A percentile compares a stretch with the other conserved stretches of the same genome.
Evolutionary conservation across 2,113 vertebrate genomes (phyloP).

Genomic region (Anguilla rostrata): DNA sequence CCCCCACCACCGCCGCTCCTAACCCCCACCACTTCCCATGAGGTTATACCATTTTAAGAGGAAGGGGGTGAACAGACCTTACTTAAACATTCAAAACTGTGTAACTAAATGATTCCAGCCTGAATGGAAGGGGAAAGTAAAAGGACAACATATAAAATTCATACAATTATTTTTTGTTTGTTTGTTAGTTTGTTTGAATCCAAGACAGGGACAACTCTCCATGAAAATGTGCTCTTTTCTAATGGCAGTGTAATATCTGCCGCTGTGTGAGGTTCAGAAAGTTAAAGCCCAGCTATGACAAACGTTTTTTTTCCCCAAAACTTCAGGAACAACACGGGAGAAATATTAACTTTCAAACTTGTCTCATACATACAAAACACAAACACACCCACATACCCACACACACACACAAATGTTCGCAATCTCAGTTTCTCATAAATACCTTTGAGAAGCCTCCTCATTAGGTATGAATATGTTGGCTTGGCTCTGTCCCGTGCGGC

Average conservation of each 20-base stretch:
- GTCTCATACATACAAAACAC: not conserved
- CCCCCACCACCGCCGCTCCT: not conserved
- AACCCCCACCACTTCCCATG: not conserved
- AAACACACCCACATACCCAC: not conserved
- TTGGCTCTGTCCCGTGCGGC: not conserved
- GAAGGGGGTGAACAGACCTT: not conserved
- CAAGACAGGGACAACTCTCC: not conserved
- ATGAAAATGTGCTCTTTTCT: too few species aligned
- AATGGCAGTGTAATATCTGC: too few species aligned
- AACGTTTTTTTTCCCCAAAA: too few species aligned
- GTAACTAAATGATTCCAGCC: not conserved
- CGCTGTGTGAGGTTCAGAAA: too few species aligned
- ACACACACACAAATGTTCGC: not conserved
- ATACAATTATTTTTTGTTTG: not conserved
- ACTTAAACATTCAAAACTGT: not conserved
- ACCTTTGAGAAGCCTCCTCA: constrained; percentile 1
- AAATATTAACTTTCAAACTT: not conserved
- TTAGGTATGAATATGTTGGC: not conserved
- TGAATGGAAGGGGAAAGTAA: not conserved
- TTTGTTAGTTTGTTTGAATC: not conserved
- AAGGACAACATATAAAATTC: not conserved
- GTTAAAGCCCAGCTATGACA: too few species aligned
- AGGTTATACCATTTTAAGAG: not conserved
- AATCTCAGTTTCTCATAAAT: not conserved
- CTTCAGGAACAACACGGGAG: too few species aligned